phyloP scores from a whole-genome alignment of 2,888 invertebrate genomes.

The Amorpha juglandis region DNA sequence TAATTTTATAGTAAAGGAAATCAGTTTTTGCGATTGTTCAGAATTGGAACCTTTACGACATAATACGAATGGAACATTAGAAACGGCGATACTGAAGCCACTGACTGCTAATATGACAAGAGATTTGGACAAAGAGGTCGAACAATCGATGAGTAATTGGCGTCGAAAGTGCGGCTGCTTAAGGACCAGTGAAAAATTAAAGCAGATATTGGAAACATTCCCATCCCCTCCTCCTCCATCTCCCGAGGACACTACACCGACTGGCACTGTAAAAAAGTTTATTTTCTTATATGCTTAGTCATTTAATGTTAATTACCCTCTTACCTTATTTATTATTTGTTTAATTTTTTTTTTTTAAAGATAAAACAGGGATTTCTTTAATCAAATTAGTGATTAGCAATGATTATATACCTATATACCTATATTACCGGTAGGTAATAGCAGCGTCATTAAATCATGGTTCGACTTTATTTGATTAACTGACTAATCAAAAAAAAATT shows the following conservation, averaged over 20 bases:
- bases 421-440: no score
- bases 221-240: slow-evolving; percentile 64
- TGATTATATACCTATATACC: no score
- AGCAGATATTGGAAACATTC: slow-evolving; percentile 57
- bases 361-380: no score
- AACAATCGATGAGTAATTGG: slow-evolving; percentile 35
- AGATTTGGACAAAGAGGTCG: not conserved
- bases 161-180: slow-evolving; percentile 65
- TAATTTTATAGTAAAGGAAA: slow-evolving; percentile 1
- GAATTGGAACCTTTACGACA: not conserved
- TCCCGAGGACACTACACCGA: slow-evolving; percentile 32
- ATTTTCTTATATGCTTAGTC: not conserved
- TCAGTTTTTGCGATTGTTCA: not conserved
- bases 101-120: slow-evolving; percentile 5
- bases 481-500: no score
- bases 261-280: not conserved
- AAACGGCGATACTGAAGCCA: not conserved
- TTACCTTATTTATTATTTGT: no score
- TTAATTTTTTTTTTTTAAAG: no score
- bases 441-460: no score
- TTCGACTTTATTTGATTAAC: no score
- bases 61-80: not conserved
- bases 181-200: slow-evolving; percentile 71
- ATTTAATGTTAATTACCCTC: no score
- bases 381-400: no score